A percentile compares a stretch with the other conserved stretches of the same genome.
Conservation (phyloP, 2,888 invertebrate genomes). For the Noctuana brunneofusca region DNA sequence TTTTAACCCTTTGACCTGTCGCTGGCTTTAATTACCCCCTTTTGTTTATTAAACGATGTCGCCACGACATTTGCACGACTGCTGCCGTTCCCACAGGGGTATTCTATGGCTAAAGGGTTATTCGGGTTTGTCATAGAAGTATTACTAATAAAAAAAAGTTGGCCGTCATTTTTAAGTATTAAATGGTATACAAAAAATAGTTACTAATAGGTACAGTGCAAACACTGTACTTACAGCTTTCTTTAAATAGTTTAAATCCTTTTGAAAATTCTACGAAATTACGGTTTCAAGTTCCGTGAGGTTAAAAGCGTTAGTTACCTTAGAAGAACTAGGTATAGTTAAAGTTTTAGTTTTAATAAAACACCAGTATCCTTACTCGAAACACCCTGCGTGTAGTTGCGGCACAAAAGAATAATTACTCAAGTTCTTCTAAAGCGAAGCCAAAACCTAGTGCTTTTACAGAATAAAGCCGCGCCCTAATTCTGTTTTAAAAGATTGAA, state of each 20-base stretch:
- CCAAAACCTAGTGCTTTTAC: conserved; percentile 20
- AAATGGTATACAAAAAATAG: too few species aligned
- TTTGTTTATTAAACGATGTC: conserved; percentile 72
- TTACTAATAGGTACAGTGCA: too few species aligned
- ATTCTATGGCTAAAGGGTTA: neutral
- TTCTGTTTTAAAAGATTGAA: conserved; percentile 29
- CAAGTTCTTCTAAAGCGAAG: conserved; percentile 8
- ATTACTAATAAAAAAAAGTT: too few species aligned
- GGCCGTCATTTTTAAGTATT: too few species aligned
- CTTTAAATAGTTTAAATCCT: too few species aligned
- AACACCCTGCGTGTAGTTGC: neutral
- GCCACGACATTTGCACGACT: conserved; percentile 54
- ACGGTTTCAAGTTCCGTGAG: too few species aligned
- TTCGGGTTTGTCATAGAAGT: neutral
- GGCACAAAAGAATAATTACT: conserved; percentile 32
- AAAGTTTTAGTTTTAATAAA: neutral
- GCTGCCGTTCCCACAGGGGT: conserved; percentile 16
- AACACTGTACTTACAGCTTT: too few species aligned
- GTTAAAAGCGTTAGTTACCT: too few species aligned
- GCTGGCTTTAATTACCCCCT: conserved; percentile 68
- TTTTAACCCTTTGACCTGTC: conserved; percentile 81
- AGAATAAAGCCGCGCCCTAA: conserved; percentile 17
- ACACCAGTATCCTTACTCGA: neutral
- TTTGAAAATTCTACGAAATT: too few species aligned
- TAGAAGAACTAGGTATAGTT: neutral